phyloP scores from a whole-genome alignment of 2,113 vertebrate genomes.

The Protobothrops flavoviridis region DNA sequence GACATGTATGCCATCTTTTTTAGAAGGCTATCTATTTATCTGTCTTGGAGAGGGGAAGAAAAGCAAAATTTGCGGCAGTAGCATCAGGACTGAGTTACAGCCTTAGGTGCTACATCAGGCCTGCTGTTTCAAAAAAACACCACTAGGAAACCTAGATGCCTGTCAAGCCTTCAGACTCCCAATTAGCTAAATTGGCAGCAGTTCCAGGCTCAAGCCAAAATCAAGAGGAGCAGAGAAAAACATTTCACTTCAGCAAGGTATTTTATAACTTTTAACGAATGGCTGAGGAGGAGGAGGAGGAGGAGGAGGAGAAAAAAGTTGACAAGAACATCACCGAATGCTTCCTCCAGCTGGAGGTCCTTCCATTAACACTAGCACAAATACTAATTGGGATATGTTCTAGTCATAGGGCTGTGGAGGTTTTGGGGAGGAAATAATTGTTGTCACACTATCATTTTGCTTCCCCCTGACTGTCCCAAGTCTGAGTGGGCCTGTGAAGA shows the following conservation, averaged over 20 bases:
- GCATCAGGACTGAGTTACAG: not conserved
- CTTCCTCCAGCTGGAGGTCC: rapidly evolving
- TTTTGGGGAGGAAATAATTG: not conserved
- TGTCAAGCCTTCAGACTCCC: not conserved
- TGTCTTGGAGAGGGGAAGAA: not conserved
- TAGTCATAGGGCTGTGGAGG: not conserved
- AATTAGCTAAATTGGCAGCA: conserved; percentile 13
- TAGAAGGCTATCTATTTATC: not conserved
- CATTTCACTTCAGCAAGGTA: not conserved
- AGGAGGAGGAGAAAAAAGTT: not conserved
- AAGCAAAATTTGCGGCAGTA: not conserved
- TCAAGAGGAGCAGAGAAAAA: not conserved
- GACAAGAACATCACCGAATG: rapidly evolving
- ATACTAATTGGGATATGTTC: not conserved
- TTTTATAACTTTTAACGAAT: conserved; percentile 6
- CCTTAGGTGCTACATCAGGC: not conserved
- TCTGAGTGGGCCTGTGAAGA: not conserved
- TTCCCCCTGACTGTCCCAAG: not conserved
- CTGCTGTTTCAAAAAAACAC: not conserved
- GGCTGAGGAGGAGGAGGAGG: not conserved
- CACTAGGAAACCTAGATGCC: no score
- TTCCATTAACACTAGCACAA: not conserved
- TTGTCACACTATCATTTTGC: not conserved
- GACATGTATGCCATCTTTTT: not conserved
- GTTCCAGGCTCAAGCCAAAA: not conserved